Evolutionary conservation across 2,113 vertebrate species (phyloP).

Genomic region (Mirza zaza): DNA sequence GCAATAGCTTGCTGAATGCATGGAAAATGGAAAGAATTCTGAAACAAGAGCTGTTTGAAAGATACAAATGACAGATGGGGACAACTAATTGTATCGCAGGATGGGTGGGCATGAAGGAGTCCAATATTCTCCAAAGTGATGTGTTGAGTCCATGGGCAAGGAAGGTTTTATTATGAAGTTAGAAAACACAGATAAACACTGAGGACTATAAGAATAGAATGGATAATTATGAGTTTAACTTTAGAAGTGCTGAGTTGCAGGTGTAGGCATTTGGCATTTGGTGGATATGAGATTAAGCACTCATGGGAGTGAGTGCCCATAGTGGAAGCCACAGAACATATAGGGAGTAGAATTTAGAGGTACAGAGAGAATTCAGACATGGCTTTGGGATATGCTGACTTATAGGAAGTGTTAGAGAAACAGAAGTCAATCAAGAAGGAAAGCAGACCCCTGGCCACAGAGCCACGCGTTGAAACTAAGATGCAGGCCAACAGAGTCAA

Average conservation of each 20-base stretch:
- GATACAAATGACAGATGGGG: no score
- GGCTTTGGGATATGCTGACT: background rate
- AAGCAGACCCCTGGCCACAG: background rate
- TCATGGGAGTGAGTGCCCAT: accelerated
- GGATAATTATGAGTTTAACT: background rate
- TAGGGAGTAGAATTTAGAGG: background rate
- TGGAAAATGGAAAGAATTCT: background rate
- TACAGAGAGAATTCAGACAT: no score
- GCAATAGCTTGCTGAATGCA: background rate
- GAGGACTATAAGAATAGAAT: background rate
- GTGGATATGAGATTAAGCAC: no score
- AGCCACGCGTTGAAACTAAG: background rate
- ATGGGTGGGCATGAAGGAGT: no score
- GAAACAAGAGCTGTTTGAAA: background rate
- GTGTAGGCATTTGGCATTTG: background rate
- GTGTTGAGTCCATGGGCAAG: background rate
- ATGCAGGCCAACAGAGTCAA: background rate
- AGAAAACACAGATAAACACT: no score
- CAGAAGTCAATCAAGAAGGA: background rate
- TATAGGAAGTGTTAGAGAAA: background rate
- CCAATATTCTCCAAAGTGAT: background rate
- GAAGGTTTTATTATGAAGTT: background rate
- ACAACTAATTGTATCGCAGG: background rate
- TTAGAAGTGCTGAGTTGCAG: background rate
- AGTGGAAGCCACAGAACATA: background rate